Evolutionary conservation across 2,888 invertebrate genomes (phyloP).

Genomic region (Strigamia maritima): DNA sequence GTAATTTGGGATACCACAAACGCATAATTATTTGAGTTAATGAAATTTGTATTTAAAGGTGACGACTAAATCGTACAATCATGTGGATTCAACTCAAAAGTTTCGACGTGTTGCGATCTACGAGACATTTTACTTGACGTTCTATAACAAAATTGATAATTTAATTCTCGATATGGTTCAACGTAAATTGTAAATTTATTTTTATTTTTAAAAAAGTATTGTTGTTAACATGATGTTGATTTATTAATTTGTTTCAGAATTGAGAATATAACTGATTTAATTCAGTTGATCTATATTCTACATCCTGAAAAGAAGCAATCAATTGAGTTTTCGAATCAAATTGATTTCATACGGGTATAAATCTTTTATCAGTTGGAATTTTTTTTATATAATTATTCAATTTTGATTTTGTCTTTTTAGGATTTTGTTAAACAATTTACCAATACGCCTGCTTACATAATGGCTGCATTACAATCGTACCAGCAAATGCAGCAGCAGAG

Average conservation of each 20-base stretch:
- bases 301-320: slow-evolving; percentile 51
- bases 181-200: slow-evolving; percentile 56
- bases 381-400: not conserved
- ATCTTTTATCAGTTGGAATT: not conserved
- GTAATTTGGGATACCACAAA: slow-evolving; percentile 45
- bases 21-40: not conserved
- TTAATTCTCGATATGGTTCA: slow-evolving; percentile 64
- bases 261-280: slow-evolving; percentile 60
- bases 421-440: not conserved
- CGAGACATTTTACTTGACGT: slow-evolving; percentile 86
- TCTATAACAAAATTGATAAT: slow-evolving; percentile 74
- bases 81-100: slow-evolving; percentile 65
- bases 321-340: not conserved
- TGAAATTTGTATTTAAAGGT: slow-evolving; percentile 54
- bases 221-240: not conserved
- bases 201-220: not conserved
- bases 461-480: slow-evolving; percentile 68
- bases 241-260: slow-evolving; percentile 48
- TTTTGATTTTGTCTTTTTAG: not conserved
- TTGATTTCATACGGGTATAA: not conserved
- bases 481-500: slow-evolving; percentile 64
- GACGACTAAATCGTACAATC: slow-evolving; percentile 70
- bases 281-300: slow-evolving; percentile 60
- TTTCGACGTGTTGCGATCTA: slow-evolving; percentile 76
- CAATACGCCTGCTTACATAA: slow-evolving; percentile 52